Base-by-base conservation (phyloP, 1,140 invertebrate species). In the Nasonia longicornis region DNA sequence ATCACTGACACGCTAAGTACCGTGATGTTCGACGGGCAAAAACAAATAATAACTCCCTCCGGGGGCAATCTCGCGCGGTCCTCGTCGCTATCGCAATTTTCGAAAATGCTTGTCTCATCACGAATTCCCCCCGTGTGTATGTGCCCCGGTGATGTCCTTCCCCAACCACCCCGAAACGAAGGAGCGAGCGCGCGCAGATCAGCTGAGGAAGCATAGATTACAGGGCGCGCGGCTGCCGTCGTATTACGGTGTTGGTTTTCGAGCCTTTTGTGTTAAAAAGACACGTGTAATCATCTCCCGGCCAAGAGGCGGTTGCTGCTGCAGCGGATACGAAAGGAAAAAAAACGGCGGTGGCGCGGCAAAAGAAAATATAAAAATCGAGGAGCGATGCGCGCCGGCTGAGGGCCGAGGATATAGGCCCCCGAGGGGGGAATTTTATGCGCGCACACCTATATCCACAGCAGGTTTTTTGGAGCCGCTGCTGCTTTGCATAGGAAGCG, bases 191-290 rank as follows among this genome's bases (percentile, higher is more conserved):
- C 45, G 45, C 26, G 26, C 26, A 26, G 26, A 26, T 1, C n/a
- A 20, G 48, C 48, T 12, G 26, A 77, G 73, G 84, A 81, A 83
- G 80, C 79, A 86, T 84, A 88, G 89, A 91, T 91, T 91, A 91
- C 89, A 91, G 90, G 90, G 90, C 90, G 85, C 89, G 85, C 85
- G 78, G 77, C 85, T 81, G 84, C 87, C 88, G 86, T 87, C 89
- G 87, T 89, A 91, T 91, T 90, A 89, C 89, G 88, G 90, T 91
- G 90, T 91, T 91, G 90, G 90, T 91, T 91, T 91, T 91, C 90
- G 90, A 91, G 90, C 90, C 90, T 91, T 91, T 91, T 91, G 90
- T 90, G 90, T 90, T 91, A 90, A 91, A 90, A 91, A 91, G 90
- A 91, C 89, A 89, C 89, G 87, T 89, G 87, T 89, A 91, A 91